Base-by-base conservation (phyloP, 2,888 invertebrate genomes). In the Chalcis sispes region DNA sequence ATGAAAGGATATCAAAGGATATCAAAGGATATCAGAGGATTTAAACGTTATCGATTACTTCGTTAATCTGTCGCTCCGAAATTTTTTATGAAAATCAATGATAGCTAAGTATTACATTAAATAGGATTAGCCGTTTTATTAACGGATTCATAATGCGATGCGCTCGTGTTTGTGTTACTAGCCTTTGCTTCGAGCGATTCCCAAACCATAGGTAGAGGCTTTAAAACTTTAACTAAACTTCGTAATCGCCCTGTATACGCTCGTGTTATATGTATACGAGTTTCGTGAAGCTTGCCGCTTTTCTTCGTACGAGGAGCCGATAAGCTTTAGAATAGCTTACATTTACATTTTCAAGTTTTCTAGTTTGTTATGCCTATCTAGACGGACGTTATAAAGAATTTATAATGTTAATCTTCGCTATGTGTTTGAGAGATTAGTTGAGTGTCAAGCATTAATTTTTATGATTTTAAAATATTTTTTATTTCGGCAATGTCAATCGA, bases 261-360 rank as follows among this genome's bases (percentile, higher is more conserved):
- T 69, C 50, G 72, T 46, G 69, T 59, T 77, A 36, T 73, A n/a
- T n/a, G n/a, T n/a, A 42, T 77, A 54, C 72, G 64, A 69, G 72
- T 64, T 77, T 59, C 50, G 18, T 40, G 72, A 64, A 50, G 52
- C 70, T 48, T 58, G 36, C 70, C 42, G 54, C 77, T 74, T 66
- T 73, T 66, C 73, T 52, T 48, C 4, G 27, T 10, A n/a, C 13
- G 54, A 27, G 29, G 58, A 77, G 66, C 66, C 77, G 77, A 77
- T 77, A 77, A 77, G 77, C 77, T 61, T 58, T n/a, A 29, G 66
- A 77, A 74, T 62, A 56, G 74, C 77, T 74, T 77, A 77, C 67
- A 77, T 77, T 77, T 74, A 74, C 61, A 74, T 56, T 61, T 52
- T 23, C 59, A 73, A 74, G 71, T 77, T 77, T 74, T 74, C 73